A percentile compares a stretch with the other conserved stretches of the same genome.
Conservation (phyloP, 2,113 vertebrate genomes). For the Talpa occidentalis region DNA sequence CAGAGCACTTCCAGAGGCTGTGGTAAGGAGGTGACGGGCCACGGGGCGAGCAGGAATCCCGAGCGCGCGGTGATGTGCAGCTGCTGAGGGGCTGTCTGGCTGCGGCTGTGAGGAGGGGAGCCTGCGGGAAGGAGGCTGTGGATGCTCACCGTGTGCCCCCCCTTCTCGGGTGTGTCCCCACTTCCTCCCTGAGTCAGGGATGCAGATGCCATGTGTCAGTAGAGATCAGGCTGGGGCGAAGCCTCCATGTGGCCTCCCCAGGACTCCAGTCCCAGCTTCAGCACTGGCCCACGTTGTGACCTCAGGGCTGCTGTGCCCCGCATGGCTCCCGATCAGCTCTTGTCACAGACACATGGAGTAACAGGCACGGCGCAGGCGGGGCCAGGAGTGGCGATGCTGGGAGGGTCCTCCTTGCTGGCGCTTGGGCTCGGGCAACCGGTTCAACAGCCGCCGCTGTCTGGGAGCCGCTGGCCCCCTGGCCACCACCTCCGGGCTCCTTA, state of each 20-base stretch:
- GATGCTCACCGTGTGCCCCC: rapidly evolving
- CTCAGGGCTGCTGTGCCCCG: rapidly evolving
- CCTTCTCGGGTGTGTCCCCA: no score
- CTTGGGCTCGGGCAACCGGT: no score
- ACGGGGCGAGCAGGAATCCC: no score
- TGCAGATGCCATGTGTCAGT: rapidly evolving
- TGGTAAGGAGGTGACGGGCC: no score
- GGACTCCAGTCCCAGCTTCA: no score
- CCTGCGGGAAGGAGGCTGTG: neutral
- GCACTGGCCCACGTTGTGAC: rapidly evolving
- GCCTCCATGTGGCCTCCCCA: no score
- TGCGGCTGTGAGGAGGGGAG: no score
- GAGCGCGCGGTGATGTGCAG: no score
- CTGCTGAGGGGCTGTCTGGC: rapidly evolving
- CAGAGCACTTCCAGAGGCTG: no score
- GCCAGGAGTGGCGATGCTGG: no score
- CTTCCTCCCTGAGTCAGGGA: neutral
- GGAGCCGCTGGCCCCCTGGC: rapidly evolving
- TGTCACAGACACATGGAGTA: rapidly evolving
- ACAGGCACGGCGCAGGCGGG: neutral
- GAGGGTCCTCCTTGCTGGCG: no score
- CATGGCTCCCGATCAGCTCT: neutral
- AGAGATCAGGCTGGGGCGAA: neutral
- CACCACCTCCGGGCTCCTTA: neutral
- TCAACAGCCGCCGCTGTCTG: rapidly evolving